These are phyloP conservation scores for Cygnus buccinator DNA, from an alignment of 2,113 vertebrate species.

Conservation along the genomic window DNA sequence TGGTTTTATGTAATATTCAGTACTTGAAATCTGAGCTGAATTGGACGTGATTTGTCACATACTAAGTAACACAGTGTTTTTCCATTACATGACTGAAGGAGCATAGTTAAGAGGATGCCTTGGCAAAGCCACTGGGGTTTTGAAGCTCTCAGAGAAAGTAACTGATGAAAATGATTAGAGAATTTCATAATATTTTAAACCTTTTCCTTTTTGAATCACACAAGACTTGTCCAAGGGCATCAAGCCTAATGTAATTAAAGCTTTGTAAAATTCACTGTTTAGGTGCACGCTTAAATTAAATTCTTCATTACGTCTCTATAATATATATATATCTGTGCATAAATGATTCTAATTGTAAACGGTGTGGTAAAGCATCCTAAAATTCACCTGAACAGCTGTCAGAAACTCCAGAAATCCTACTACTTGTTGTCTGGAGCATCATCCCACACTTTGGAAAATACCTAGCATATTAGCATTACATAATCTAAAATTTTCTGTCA, in stretches of 20 bases:
- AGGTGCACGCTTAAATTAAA: background rate
- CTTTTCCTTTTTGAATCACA: background rate
- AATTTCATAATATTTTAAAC: background rate
- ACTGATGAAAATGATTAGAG: background rate
- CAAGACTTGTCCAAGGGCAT: background rate
- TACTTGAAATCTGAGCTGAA: background rate
- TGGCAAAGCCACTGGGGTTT: background rate
- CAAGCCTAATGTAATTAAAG: background rate
- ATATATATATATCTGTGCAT: background rate
- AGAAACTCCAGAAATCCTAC: background rate
- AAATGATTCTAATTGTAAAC: background rate
- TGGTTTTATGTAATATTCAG: background rate
- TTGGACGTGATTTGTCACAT: background rate
- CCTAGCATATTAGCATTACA: background rate
- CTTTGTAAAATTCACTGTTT: background rate
- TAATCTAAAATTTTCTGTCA: background rate
- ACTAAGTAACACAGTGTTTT: background rate
- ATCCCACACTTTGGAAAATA: background rate
- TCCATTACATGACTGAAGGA: background rate
- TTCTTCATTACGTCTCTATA: background rate
- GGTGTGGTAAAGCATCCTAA: background rate
- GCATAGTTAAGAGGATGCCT: background rate
- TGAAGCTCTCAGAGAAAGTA: background rate
- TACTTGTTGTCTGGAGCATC: background rate
- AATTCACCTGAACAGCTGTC: background rate